These are phyloP conservation scores for Noctilio leporinus DNA, from an alignment of 2,113 vertebrate genomes.

Conservation along the genomic window DNA sequence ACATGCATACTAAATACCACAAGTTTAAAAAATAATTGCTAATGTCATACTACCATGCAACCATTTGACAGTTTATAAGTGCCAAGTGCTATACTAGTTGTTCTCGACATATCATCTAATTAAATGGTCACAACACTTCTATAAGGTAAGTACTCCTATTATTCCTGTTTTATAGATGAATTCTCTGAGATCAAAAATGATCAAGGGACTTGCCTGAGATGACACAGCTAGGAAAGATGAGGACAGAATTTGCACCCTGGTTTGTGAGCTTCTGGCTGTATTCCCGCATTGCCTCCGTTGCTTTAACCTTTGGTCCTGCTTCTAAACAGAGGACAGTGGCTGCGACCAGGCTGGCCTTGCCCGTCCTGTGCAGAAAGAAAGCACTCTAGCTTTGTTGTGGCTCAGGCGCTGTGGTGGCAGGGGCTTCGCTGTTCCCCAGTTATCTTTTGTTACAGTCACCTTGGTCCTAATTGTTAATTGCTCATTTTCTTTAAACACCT, in stretches of 20 bases:
- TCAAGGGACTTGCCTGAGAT: background rate
- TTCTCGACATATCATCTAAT: slow-evolving; percentile 15
- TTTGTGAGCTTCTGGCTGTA: background rate
- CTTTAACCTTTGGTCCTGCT: background rate
- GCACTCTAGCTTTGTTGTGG: background rate
- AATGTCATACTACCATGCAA: background rate
- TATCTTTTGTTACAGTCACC: background rate
- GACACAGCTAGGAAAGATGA: background rate
- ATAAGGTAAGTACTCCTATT: background rate
- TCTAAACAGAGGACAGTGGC: background rate
- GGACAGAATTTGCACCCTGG: background rate
- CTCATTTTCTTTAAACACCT: slow-evolving; percentile 17
- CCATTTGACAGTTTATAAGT: background rate
- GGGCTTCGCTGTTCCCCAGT: background rate
- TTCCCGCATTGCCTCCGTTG: background rate
- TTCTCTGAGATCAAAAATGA: slow-evolving; percentile 3
- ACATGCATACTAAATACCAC: background rate
- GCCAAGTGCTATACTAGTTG: background rate
- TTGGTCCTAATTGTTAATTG: slow-evolving; percentile 3
- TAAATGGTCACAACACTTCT: background rate
- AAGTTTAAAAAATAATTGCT: background rate
- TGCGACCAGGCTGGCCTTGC: background rate
- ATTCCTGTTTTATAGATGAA: slow-evolving; percentile 2
- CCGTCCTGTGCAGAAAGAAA: background rate
- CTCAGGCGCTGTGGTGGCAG: background rate